A percentile compares a stretch with the other conserved stretches of the same genome.
These are phyloP conservation scores for Macrostomum cliftonense DNA, from an alignment of 2,888 invertebrate species.

Conservation along the genomic window DNA sequence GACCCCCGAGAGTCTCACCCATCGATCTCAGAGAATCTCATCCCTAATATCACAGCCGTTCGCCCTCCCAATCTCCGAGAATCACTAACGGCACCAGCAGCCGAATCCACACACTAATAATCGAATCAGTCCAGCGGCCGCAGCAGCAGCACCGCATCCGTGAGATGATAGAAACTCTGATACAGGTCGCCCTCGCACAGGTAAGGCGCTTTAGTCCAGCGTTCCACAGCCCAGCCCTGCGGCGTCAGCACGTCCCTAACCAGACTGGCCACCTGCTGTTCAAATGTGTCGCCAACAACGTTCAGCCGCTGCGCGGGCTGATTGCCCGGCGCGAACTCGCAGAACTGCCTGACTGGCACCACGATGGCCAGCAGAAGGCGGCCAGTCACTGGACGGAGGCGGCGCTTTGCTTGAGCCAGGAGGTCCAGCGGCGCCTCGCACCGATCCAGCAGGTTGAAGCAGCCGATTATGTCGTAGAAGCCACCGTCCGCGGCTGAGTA, in stretches of 20 bases:
- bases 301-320: slow-evolving; percentile 83
- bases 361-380: slow-evolving; percentile 68
- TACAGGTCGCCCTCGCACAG: slow-evolving; percentile 85
- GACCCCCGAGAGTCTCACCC: too few relatives aligned
- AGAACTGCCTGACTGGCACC: slow-evolving; percentile 66
- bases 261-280: slow-evolving; percentile 56
- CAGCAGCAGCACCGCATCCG: slow-evolving; percentile 64
- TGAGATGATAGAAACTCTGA: slow-evolving; percentile 58
- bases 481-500: too few relatives aligned
- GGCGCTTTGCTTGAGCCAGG: slow-evolving; percentile 52
- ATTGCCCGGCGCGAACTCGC: slow-evolving; percentile 46
- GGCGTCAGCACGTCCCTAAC: slow-evolving; percentile 46
- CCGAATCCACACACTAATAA: too few relatives aligned
- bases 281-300: slow-evolving; percentile 49
- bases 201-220: slow-evolving; percentile 79
- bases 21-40: too few relatives aligned
- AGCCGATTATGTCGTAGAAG: slow-evolving; percentile 57
- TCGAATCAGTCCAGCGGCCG: slow-evolving; percentile 5
- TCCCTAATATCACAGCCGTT: too few relatives aligned
- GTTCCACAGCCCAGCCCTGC: slow-evolving; percentile 53
- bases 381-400: slow-evolving; percentile 52
- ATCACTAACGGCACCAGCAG: too few relatives aligned
- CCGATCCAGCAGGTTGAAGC: slow-evolving; percentile 79
- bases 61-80: too few relatives aligned
- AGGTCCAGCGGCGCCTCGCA: slow-evolving; percentile 65